These are phyloP conservation scores for Elgaria multicarinata DNA, from an alignment of 2,113 vertebrate genomes.

Conservation along the genomic window DNA sequence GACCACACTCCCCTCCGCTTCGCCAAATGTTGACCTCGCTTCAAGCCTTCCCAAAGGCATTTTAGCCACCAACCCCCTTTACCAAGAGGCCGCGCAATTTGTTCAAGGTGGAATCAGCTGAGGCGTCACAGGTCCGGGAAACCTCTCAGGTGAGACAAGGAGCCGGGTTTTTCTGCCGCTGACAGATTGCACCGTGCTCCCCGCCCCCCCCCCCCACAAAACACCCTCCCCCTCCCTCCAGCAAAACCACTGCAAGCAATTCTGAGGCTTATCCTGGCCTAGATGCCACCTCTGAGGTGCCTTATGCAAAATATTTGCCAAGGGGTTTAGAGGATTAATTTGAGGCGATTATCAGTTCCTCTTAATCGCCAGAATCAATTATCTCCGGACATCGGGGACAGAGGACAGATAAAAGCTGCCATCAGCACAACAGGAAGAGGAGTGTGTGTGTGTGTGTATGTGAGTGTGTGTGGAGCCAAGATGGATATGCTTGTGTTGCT, in stretches of 20 bases:
- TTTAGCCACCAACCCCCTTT: slow-evolving; percentile 40
- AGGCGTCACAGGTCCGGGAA: slow-evolving; percentile 51
- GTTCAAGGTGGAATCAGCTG: slow-evolving; percentile 39
- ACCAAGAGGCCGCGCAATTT: neutral
- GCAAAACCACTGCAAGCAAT: slow-evolving; percentile 75
- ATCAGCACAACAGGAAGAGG: slow-evolving; percentile 59
- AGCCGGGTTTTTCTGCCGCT: slow-evolving; percentile 61
- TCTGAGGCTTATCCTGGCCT: slow-evolving; percentile 84
- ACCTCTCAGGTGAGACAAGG: slow-evolving; percentile 74
- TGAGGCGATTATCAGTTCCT: slow-evolving; percentile 81
- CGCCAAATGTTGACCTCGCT: slow-evolving; percentile 41
- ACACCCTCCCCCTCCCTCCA: slow-evolving; percentile 63
- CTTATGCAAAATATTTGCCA: slow-evolving; percentile 89
- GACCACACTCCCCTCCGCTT: neutral
- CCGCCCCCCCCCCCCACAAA: neutral
- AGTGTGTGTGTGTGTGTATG: neutral
- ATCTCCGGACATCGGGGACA: slow-evolving; percentile 66
- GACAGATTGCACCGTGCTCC: neutral
- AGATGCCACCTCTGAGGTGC: slow-evolving; percentile 87
- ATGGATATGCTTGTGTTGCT: neutral
- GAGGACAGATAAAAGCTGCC: slow-evolving; percentile 76
- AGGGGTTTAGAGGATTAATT: slow-evolving; percentile 92
- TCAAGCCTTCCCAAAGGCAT: neutral
- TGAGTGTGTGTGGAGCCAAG: no score
- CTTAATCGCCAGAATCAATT: slow-evolving; percentile 77